Base-by-base conservation (phyloP, 2,888 invertebrate species). In the Rhabditoides inermis region DNA sequence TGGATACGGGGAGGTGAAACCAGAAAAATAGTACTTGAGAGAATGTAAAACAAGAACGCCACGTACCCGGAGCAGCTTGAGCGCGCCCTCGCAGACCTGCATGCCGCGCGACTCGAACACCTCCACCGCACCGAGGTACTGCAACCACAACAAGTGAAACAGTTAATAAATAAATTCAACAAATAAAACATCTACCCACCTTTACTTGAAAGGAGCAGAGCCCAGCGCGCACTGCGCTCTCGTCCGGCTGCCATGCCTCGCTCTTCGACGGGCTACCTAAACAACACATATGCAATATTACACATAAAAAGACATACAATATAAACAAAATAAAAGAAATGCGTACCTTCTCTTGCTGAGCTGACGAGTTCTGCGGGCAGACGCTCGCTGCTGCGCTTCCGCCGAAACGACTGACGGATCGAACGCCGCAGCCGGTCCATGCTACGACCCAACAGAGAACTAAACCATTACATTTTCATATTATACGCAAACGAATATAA, bases 71-170 rank as follows among this genome's bases (percentile, higher is more conserved):
- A 98, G 84, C 64, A 90, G 88, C 83, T 94, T 95, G 60, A 98
- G 84, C 47, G 98, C 98, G 79, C 94, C 94, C 79, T 98, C 98
- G 82, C 98, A 98, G 56, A 95, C 90, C 81, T 92, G 90, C 92
- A 98, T 98, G 46, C 98, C 98, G 76, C 98, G 84, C 7, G 94
- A 94, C 81, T 98, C 98, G 81, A 90, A 95, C 36, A 99, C 98
- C 81, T 98, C 98, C 45, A 95, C 91, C 79, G 94, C 92, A 63
- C 98, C 98, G 76, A 99, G 83, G 81, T 99, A 98, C 84, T 85
- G 79, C 78, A 73, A 58, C 35, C 54, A 32, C 15, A 7, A 40
- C 6, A 18, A 41, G 35, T 15, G 27, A 44, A 44, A 10, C 46
- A 23, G 26, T 25, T 35, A 12, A 35, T 26, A 35, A 28, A 26